Percentiles rank a stretch among this genome's conserved stretches.
phyloP scores from a whole-genome alignment of 1,140 invertebrate species.

The Himalopsyche phryganea region DNA sequence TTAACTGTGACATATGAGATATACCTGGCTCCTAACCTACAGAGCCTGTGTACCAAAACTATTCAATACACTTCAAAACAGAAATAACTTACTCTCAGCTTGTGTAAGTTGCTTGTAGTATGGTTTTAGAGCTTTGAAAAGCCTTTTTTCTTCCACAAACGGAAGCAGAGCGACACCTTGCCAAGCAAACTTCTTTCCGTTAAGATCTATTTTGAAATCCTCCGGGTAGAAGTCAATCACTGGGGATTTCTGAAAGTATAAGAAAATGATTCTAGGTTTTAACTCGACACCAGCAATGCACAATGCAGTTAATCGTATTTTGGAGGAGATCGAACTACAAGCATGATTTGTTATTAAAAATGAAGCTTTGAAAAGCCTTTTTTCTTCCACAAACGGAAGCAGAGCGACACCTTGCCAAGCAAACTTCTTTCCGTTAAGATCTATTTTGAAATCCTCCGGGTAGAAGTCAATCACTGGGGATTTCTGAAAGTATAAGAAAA shows the following conservation, averaged over 20 bases:
- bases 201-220: conserved; percentile 98
- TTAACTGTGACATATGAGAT: too few species aligned
- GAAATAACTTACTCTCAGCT: conserved; percentile 76
- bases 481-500: conserved; percentile 56
- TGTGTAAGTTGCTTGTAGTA: conserved; percentile 77
- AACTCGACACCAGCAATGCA: too few species aligned
- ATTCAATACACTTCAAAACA: too few species aligned
- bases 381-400: conserved; percentile 96
- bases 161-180: conserved; percentile 97
- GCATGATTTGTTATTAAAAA: too few species aligned
- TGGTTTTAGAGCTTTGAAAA: conserved; percentile 81
- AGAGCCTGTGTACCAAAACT: too few species aligned
- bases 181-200: conserved; percentile 99
- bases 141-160: conserved; percentile 92
- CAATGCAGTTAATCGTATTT: too few species aligned
- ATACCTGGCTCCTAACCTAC: too few species aligned
- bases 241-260: conserved; percentile 69
- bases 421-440: conserved; percentile 99
- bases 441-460: conserved; percentile 97
- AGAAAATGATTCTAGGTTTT: conserved; percentile 11
- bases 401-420: conserved; percentile 99
- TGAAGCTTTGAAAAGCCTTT: conserved; percentile 82
- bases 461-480: conserved; percentile 99
- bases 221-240: conserved; percentile 99
- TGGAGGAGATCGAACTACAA: too few species aligned